phyloP scores from a whole-genome alignment of 2,113 vertebrate genomes.

The Hypocryptadius cinnamomeus region DNA sequence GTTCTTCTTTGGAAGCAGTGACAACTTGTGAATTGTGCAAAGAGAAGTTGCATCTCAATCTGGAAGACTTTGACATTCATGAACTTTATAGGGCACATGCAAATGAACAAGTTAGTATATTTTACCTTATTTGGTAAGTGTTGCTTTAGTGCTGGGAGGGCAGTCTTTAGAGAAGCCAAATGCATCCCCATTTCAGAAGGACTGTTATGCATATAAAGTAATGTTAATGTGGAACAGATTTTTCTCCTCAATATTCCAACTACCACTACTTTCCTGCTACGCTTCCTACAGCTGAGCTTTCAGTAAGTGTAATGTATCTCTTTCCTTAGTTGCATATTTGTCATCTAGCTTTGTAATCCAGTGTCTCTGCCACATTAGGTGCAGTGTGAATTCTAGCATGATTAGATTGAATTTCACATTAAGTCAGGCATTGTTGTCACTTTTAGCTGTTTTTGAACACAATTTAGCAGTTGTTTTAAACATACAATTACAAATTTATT shows the following conservation, averaged over 20 bases:
- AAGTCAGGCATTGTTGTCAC: neutral
- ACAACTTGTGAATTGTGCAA: slow-evolving; percentile 97
- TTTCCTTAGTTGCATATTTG: neutral
- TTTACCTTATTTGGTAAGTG: slow-evolving; percentile 74
- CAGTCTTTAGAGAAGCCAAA: neutral
- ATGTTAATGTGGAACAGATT: neutral
- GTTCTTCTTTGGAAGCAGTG: slow-evolving; percentile 88
- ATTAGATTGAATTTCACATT: neutral
- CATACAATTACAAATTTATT: neutral
- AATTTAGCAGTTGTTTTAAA: neutral
- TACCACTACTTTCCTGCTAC: neutral
- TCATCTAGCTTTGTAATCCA: neutral
- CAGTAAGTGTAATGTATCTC: neutral
- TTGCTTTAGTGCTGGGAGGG: slow-evolving; percentile 53
- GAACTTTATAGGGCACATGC: slow-evolving; percentile 92
- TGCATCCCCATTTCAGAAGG: neutral
- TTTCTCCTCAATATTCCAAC: neutral
- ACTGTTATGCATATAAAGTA: neutral
- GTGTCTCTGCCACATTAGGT: neutral
- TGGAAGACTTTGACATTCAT: slow-evolving; percentile 94
- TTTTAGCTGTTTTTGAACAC: neutral
- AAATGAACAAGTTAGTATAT: slow-evolving; percentile 88
- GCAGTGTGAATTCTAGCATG: neutral
- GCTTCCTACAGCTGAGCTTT: neutral
- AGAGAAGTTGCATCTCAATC: slow-evolving; percentile 89